Evolutionary conservation across 2,888 invertebrate genomes (phyloP), one percentile per base, ranked within the genome.

Genomic region (Eurois occulta): DNA sequence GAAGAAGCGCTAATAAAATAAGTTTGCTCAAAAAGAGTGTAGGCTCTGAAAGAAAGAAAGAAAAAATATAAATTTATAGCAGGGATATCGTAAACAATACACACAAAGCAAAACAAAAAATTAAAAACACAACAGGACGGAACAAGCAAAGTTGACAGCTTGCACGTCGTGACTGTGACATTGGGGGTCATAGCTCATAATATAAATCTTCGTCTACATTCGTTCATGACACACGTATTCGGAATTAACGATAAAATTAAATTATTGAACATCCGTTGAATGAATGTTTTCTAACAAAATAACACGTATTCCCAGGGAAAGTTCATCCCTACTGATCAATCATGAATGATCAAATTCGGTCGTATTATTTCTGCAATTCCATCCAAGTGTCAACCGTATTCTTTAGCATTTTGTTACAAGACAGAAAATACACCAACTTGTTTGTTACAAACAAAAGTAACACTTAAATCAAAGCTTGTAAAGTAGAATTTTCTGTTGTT

Each of bases 291-390:
- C 11, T 2, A 69, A 62, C 55, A 72, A 60, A 64, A 72, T 43
- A 70, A 28, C 64, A 55, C 32, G n/a, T 32, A 46, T 46, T 41
- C 32, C 8, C 13, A 58, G 8, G 64, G 21, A 65, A 83, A 46
- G 1, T 38, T 72, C 8, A 32, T 28, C 16, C 21, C 28, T 21
- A 21, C 5, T 28, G 18, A 73, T 77, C 55, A 80, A 74, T 74
- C 58, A 75, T 55, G 11, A 68, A 66, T 46, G 35, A 48, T 64
- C 11, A 75, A 73, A 64, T 70, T 72, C 38, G 3, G 38, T 66
- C 52, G 38, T 78, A n/a, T 80, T 76, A 72, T 72, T 80, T 86
- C 81, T 43, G n/a, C 58, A 77, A 72, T 77, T 77, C 24, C 48
- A 48, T 67, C 24, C 73, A 82, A 86, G 77, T 80, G 75, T 78